Evolutionary conservation across 2,113 vertebrate genomes (phyloP).

Genomic region (Tapirus terrestris): DNA sequence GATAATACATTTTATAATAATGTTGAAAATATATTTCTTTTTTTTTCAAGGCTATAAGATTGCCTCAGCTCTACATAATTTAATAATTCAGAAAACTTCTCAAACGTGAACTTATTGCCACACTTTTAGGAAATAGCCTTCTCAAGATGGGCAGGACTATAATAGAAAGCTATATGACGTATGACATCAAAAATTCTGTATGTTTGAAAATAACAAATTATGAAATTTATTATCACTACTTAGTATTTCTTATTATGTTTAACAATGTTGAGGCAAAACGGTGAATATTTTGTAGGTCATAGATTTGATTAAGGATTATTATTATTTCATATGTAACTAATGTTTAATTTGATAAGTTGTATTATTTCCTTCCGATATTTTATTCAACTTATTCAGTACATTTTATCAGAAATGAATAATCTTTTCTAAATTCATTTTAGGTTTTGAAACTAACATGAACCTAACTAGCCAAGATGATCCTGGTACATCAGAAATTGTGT

Average conservation of each 20-base stretch:
- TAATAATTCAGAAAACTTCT: not conserved
- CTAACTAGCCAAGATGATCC: constrained; percentile 91
- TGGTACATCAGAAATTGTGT: constrained; percentile 85
- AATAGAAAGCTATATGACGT: not conserved
- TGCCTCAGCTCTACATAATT: not conserved
- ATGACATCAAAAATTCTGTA: not conserved
- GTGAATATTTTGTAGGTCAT: not conserved
- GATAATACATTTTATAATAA: not conserved
- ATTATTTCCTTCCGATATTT: not conserved
- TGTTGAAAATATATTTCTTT: not conserved
- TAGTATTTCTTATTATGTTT: not conserved
- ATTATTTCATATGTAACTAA: not conserved
- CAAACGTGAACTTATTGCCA: not conserved
- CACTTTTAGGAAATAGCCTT: not conserved
- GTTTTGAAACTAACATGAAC: constrained; percentile 95
- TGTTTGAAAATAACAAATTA: not conserved
- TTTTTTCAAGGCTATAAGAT: not conserved
- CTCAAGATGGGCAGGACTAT: not conserved
- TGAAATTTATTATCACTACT: not conserved
- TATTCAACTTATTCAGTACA: not conserved
- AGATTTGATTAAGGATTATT: not conserved
- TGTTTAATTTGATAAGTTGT: not conserved
- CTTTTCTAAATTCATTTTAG: constrained; percentile 80
- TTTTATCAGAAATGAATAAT: not conserved
- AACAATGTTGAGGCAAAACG: not conserved